Evolutionary conservation across 2,113 vertebrate genomes (phyloP), one percentile per base, ranked within the genome.

Genomic region (Apus apus): DNA sequence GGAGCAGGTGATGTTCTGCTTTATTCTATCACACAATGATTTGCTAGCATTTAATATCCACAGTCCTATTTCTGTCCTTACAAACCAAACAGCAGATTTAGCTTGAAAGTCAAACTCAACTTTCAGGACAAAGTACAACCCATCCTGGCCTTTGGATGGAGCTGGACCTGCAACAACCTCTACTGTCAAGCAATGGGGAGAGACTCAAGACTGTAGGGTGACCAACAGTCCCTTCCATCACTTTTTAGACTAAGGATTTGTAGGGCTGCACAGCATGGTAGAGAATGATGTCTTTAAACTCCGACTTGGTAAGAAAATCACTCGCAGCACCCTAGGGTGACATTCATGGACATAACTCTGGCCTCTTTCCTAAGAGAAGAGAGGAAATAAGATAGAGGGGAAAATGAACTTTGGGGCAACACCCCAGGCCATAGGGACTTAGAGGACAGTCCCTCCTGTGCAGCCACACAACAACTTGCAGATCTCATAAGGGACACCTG

Each of bases 21-120:
- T 78, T 97, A 92, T 72, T 95, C 57, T 96, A 93, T 75, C 93
- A 85, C 86, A 53, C 91, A 89, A 87, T 94, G 92, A 89, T 92
- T 94, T 95, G 83, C 76, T 84, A 65, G 94, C 83, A 92, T 77
- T 94, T 95, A 89, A 96, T 94, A 94, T 82, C 77, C 71, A 68
- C 84, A 50, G 83, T 86, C 70, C 79, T 92, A 89, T 84, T 94
- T 76, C 89, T 94, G 70, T 84, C 78, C 84, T 82, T 65, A 57
- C 62, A 95, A 93, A 91, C 62, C 87, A 93, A 94, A 87, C 50
- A 79, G 84, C 8, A 72, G 22, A 45, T 92, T 76, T 57, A 67
- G 38, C 74, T 72, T 87, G 62, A 79, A 95, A 96, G 91, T 95
- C 87, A 91, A 0, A 0, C 30, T 87, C 32, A 82, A 22, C 25